Evolutionary conservation across 2,888 invertebrate genomes (phyloP), one percentile per base, ranked within the genome.

Genomic region (Leucania comma): DNA sequence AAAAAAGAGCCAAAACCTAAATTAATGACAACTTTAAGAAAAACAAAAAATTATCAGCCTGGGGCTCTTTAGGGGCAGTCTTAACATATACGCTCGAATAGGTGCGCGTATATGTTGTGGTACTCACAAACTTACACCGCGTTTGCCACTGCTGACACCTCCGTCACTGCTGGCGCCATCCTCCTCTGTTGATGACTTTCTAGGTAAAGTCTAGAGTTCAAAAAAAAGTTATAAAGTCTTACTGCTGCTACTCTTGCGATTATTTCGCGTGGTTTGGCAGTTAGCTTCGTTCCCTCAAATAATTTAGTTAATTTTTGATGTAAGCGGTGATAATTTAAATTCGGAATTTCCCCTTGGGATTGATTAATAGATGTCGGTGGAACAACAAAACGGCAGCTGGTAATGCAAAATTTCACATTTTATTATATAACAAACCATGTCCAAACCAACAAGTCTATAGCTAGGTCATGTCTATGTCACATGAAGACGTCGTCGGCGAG

Each of bases 401-500:
- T 78, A 69, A 84, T 86, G 78, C 56, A 88, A 89, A 88, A 75
- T 73, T 82, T 74, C 56, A 79, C 83, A 84, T 87, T 93, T 91
- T 90, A 92, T 92, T 91, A 88, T 82, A 88, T 92, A 93, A 93
- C 92, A 93, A 93, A 93, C 86, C 77, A 84, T 82, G 89, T 91
- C 90, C 87, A 87, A 85, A 90, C 79, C 87, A 85, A 88, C 88
- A 88, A 85, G 73, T 80, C 80, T 87, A 87, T 63, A 75, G 24
- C 78, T 96, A 86, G 54, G 64, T 65, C 72, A 61, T 64, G 57
- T 60, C 73, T 66, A 62, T 80, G 97, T 98, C 98, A 98, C 98
- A 98, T 98, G 91, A 98, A 98, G 86, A 98, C 97, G 91, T 98
- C 98, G 72, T 97, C 97, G 60, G 97, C 94, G 73, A 96, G 93